Conservation (phyloP, 2,113 vertebrate species). For the Apus apus region DNA sequence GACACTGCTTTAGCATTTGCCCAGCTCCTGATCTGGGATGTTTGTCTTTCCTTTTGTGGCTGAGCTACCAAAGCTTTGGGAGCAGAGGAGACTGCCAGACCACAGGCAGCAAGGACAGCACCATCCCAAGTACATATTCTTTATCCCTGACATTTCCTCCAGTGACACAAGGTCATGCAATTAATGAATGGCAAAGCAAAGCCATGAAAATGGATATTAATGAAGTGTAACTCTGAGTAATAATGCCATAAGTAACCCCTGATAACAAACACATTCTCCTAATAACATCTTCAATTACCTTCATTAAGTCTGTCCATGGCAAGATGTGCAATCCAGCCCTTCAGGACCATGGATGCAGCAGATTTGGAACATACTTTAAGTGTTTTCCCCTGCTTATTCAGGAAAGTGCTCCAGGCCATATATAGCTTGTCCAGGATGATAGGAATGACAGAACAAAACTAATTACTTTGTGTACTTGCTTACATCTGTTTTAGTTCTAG, state of each 20-base stretch:
- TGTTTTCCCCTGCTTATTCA: not conserved
- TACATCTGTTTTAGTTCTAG: not conserved
- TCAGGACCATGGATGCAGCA: constrained; percentile 7
- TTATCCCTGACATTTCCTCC: constrained; percentile 81
- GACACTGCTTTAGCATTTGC: not conserved
- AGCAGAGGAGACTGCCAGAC: not conserved
- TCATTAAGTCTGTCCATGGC: constrained; percentile 75
- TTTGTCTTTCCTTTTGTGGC: not conserved
- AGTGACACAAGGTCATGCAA: constrained; percentile 76
- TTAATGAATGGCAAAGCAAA: constrained; percentile 55
- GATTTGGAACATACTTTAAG: not conserved
- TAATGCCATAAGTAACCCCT: constrained; percentile 75
- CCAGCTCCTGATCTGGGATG: not conserved
- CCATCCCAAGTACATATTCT: not conserved
- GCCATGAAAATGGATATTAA: constrained; percentile 81
- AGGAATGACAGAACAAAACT: not conserved
- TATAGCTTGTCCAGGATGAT: not conserved
- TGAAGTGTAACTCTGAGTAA: constrained; percentile 81
- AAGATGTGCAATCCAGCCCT: constrained; percentile 35
- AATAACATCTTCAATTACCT: constrained; percentile 83
- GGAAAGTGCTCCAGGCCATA: not conserved
- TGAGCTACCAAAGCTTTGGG: not conserved
- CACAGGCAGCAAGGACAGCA: not conserved
- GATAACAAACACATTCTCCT: constrained; percentile 85
- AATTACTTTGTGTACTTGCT: not conserved